Conservation (phyloP, 2,888 invertebrate genomes). For the Hedychridium roseum region DNA sequence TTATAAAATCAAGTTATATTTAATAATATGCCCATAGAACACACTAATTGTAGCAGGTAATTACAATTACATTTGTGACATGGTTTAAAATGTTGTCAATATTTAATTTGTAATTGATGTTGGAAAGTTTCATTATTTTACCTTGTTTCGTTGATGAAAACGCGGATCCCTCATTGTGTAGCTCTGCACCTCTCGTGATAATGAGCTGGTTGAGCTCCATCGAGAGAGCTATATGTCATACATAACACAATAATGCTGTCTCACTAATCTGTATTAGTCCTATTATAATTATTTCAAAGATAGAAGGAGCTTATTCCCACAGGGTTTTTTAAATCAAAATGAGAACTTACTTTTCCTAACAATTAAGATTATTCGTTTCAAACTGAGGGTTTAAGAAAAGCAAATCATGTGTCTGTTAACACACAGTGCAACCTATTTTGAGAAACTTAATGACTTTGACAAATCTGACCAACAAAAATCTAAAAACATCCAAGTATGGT, state of each 20-base stretch:
- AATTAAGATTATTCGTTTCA: no score
- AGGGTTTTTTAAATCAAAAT: no score
- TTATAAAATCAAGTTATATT: not conserved
- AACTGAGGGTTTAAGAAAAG: no score
- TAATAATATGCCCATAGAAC: not conserved
- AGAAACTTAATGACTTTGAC: no score
- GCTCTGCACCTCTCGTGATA: conserved; percentile 70
- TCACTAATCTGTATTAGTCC: conserved; percentile 46
- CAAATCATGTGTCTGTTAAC: no score
- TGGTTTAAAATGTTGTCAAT: not conserved
- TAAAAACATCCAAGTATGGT: no score
- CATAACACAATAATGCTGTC: conserved; percentile 64
- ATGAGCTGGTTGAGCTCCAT: conserved; percentile 72
- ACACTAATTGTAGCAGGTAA: not conserved
- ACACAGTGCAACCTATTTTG: no score
- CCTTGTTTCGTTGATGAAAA: conserved; percentile 61
- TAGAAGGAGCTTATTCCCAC: no score
- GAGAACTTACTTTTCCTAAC: no score
- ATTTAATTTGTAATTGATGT: not conserved
- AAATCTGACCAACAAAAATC: no score
- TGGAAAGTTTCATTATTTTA: conserved; percentile 34
- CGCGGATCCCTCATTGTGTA: conserved; percentile 67
- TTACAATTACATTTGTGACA: not conserved
- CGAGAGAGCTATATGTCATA: conserved; percentile 70
- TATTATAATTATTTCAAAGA: conserved; percentile 20